Evolutionary conservation across 2,113 vertebrate genomes (phyloP).

Genomic region (Rallus limicola): DNA sequence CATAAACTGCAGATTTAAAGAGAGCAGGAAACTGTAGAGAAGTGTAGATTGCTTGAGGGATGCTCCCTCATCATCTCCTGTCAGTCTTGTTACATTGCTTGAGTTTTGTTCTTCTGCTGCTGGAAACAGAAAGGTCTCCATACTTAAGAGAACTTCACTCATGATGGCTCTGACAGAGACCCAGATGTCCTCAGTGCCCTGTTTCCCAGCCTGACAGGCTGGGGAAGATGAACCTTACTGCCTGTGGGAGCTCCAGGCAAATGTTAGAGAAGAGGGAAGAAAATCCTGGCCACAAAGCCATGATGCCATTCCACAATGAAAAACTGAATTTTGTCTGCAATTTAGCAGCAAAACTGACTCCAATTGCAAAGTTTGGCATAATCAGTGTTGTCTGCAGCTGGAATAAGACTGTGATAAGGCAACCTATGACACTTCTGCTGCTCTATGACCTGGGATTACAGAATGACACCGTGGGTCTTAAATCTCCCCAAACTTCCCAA

Average conservation of each 20-base stretch:
- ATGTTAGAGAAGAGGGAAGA: neutral
- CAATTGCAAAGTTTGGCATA: neutral
- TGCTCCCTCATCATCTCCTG: rapidly evolving
- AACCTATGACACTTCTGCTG: neutral
- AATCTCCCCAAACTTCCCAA: neutral
- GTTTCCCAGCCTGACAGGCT: neutral
- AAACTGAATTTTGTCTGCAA: neutral
- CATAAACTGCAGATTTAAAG: neutral
- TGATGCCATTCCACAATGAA: neutral
- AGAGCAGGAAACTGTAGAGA: neutral
- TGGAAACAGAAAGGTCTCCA: neutral
- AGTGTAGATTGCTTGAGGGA: neutral
- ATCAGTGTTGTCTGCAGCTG: neutral
- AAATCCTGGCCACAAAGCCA: neutral
- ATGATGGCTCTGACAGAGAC: neutral
- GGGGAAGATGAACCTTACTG: neutral
- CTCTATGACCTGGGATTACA: neutral
- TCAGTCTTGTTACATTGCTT: neutral
- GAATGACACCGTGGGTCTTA: neutral
- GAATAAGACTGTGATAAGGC: neutral
- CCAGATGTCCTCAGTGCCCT: neutral
- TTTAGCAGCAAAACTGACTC: neutral
- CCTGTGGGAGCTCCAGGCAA: neutral
- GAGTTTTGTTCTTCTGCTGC: neutral
- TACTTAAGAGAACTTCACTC: neutral